Evolutionary conservation across 2,113 vertebrate genomes (phyloP), one percentile per base, ranked within the genome.

Genomic region (Chaenogobius annularis): DNA sequence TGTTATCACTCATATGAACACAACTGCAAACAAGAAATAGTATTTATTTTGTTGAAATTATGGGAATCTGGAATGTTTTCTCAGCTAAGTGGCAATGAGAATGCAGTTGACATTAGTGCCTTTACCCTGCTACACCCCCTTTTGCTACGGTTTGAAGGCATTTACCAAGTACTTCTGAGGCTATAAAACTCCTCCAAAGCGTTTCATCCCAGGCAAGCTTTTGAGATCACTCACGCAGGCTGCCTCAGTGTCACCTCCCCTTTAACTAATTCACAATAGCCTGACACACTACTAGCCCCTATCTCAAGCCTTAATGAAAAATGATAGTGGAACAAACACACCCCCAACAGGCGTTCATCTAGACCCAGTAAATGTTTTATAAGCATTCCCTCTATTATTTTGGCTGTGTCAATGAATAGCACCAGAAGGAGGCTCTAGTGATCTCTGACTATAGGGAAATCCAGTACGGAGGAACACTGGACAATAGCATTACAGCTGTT

Each of bases 301-400:
- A 77, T 81, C 73, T 61, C 69, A 74, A n/a, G 65, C 78, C 76
- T 81, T 86, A 89, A 83, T 86, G 83, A 76, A 83, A 90, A 82
- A 76, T 66, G 84, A 84, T 88, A 85, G 87, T 74, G 72, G 66
- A 77, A 26, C 79, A 67, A 10, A 68, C 75, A 78, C 79, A 78
- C 78, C 69, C 73, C 66, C 44, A 47, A 68, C 80, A 70, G 72
- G 68, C 65, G 84, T 86, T 90, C 85, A 86, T 89, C 69, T 74
- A 2, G 56, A 62, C 43, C 77, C 74, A 78, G 79, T 88, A 88
- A 87, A 92, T 86, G 83, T 84, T 91, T 86, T 86, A 88, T 81
- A 78, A 87, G 81, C 73, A 26, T 70, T 63, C 66, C 50, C 68
- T 31, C 67, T 68, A 64, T 83, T 66, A 77, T 74, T 66, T 68